These are phyloP conservation scores for Esperia sulphurella DNA, from an alignment of 2,888 invertebrate species.

Conservation along the genomic window DNA sequence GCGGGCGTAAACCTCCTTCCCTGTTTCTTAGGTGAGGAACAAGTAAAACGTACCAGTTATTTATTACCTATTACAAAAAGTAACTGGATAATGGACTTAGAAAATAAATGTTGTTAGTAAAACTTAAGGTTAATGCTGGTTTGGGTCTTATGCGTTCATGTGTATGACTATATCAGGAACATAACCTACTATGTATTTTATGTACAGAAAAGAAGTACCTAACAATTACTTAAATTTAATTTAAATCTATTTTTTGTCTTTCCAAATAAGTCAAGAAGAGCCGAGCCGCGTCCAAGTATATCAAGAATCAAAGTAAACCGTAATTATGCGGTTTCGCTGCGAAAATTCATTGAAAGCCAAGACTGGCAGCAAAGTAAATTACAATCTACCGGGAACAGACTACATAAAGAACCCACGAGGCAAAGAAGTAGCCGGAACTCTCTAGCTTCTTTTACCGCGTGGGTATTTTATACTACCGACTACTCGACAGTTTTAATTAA, in stretches of 20 bases:
- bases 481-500: constrained; percentile 58
- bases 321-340: constrained; percentile 20
- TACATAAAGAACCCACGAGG: constrained; percentile 26
- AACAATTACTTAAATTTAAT: background rate
- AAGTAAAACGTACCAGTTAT: background rate
- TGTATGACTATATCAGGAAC: no score
- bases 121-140: no score
- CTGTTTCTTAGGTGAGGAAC: background rate
- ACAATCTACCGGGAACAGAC: constrained; percentile 28
- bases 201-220: no score
- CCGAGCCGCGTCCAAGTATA: background rate
- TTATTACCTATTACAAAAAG: background rate
- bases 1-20: no score
- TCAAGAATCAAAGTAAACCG: constrained; percentile 11
- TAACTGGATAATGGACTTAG: no score
- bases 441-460: constrained; percentile 28
- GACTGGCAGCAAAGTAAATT: constrained; percentile 26
- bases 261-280: background rate
- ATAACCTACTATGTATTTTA: no score
- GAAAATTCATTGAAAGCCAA: constrained; percentile 23
- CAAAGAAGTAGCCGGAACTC: constrained; percentile 29
- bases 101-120: no score
- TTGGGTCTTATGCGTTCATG: no score
- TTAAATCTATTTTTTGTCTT: background rate
- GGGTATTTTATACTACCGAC: constrained; percentile 39